Evolutionary conservation across 2,113 vertebrate genomes (phyloP), one percentile per base, ranked within the genome.

Genomic region (Lepus timidus): DNA sequence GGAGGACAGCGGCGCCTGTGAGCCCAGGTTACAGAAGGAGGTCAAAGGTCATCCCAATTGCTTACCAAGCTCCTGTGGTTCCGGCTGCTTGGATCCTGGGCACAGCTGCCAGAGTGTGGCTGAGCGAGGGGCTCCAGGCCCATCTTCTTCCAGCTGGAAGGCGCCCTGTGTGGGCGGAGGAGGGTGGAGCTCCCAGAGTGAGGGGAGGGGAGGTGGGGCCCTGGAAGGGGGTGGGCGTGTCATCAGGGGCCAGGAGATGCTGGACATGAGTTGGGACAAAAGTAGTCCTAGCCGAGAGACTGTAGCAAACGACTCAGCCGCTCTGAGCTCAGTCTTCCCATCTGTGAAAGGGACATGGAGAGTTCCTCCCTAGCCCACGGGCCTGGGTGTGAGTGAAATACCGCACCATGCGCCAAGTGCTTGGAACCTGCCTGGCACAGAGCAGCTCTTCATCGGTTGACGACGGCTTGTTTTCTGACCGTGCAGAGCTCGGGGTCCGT

Each of bases 401-500:
- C 27, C 16, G 20, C 49, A 33, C 61, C 7, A 1, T 9, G 58
- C 14, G 73, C 9, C 44, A 51, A 51, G 61, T 17, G 3, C 52
- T 61, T 33, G 49, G 33, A 25, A 61, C 19, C 12, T 6, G 36
- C 74, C 75, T 52, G 31, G 44, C 61, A 73, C 14, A 8, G 4
- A 67, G 81, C 16, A 44, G 29, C 65, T 11, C 62, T 62, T 71
- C 29, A 52, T 6, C 44, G 44, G 44, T 80, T 44, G n/a, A 23
- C 33, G 3, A 1, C 1, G 0, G 75, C 36, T 55, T 86, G 0
- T 12, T n/a, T 90, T 65, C 0, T 9, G 0, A 6, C 33, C 10
- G 75, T 3, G n/a, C 9, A 1, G 4, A 1, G 67, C 64, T 49
- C 6, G 6, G 84, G 51, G 13, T 49, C 51, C 0, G 67, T 1